phyloP scores from a whole-genome alignment of 1,140 invertebrate genomes.

The Popillia japonica region DNA sequence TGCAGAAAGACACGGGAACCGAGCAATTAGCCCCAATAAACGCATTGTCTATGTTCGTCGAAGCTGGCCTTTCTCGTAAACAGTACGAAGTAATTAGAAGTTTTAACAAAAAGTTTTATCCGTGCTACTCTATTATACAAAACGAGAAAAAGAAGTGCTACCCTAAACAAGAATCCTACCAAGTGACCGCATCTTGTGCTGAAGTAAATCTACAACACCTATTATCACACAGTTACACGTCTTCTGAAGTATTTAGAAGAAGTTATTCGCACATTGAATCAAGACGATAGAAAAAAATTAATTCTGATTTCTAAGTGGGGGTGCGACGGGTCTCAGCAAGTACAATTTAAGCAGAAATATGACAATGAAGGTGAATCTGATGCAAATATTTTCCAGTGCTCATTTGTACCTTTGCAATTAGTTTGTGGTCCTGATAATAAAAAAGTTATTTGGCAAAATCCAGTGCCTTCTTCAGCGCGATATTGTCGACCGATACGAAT shows the following conservation, averaged over 20 bases:
- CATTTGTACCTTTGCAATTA: slow-evolving; percentile 41
- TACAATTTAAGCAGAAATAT: slow-evolving; percentile 52
- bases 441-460: slow-evolving; percentile 48
- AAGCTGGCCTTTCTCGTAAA: slow-evolving; percentile 34
- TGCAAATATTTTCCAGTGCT: slow-evolving; percentile 50
- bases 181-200: slow-evolving; percentile 36
- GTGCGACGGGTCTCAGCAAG: slow-evolving; percentile 42
- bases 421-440: not conserved
- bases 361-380: slow-evolving; percentile 48
- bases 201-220: slow-evolving; percentile 37
- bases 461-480: slow-evolving; percentile 44
- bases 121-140: slow-evolving; percentile 25
- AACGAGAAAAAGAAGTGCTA: slow-evolving; percentile 37
- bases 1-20: not conserved
- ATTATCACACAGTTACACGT: slow-evolving; percentile 30
- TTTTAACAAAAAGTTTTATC: slow-evolving; percentile 35
- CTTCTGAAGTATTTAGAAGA: slow-evolving; percentile 17
- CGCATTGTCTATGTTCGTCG: slow-evolving; percentile 40
- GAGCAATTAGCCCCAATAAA: slow-evolving; percentile 5
- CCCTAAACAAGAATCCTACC: slow-evolving; percentile 26
- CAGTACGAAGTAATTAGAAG: slow-evolving; percentile 39
- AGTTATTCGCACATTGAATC: not conserved
- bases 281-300: not conserved
- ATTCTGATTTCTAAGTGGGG: not conserved
- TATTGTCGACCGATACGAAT: slow-evolving; percentile 51